Percentiles rank a stretch among this genome's conserved stretches.
phyloP scores from a whole-genome alignment of 2,113 vertebrate species.

The Erinaceus europaeus region DNA sequence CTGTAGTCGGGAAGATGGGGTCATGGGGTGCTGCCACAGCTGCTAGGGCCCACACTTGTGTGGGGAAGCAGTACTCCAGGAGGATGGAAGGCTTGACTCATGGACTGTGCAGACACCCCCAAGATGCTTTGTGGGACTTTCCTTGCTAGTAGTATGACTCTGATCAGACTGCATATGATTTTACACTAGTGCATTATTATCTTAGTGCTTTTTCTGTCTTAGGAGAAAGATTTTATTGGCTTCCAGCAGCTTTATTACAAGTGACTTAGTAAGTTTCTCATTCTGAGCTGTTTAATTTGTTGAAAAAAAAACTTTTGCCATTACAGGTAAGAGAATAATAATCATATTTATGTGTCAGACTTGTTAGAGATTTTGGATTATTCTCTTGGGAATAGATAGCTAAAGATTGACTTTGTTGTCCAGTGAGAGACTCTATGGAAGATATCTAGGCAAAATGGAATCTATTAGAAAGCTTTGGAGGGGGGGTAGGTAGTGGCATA shows the following conservation, averaged over 20 bases:
- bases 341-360: background rate
- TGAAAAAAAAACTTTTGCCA: background rate
- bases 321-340: background rate
- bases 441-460: constrained; percentile 5
- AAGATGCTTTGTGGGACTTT: background rate
- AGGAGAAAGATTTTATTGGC: background rate
- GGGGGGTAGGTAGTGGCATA: background rate
- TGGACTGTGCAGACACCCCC: background rate
- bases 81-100: background rate
- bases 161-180: background rate
- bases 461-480: background rate
- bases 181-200: background rate
- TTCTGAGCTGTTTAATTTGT: background rate
- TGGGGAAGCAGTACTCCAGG: background rate
- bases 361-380: background rate
- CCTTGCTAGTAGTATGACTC: background rate
- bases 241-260: background rate
- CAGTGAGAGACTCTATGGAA: background rate
- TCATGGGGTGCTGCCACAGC: background rate
- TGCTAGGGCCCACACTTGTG: background rate
- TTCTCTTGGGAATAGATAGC: constrained; percentile 5
- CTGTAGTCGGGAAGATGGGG: background rate
- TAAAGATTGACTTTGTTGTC: background rate
- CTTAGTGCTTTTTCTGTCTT: background rate
- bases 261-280: background rate